Conservation (phyloP, 2,797 vertebrate species). For the Neosalanx taihuensis region DNA sequence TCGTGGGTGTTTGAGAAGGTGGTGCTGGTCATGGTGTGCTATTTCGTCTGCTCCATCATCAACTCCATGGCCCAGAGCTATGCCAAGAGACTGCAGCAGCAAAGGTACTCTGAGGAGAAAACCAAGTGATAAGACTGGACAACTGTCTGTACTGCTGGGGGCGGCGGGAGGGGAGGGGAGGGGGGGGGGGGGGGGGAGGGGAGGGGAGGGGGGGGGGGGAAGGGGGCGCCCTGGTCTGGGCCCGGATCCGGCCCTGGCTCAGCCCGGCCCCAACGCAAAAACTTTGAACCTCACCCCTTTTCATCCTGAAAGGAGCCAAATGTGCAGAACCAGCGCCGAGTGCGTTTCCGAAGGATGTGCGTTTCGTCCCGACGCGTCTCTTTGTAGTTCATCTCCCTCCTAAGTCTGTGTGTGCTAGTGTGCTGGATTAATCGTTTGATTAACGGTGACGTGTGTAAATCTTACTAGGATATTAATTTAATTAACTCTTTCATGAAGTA, state of each 20-base stretch:
- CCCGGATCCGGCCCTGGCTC: slow-evolving; percentile 10
- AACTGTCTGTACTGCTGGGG: slow-evolving; percentile 53
- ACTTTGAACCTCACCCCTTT: slow-evolving; percentile 60
- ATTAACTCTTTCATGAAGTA: slow-evolving; percentile 64
- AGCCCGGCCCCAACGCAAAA: slow-evolving; percentile 46
- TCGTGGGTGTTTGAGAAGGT: slow-evolving; percentile 98
- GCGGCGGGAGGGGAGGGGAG: no score
- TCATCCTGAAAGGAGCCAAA: slow-evolving; percentile 59
- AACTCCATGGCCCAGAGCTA: slow-evolving; percentile 99
- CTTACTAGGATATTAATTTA: neutral
- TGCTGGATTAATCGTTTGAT: slow-evolving; percentile 52
- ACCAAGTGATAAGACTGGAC: slow-evolving; percentile 83
- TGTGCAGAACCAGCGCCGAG: slow-evolving; percentile 43
- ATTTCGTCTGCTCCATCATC: slow-evolving; percentile 96
- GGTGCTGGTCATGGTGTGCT: slow-evolving; percentile 97
- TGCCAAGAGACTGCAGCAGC: slow-evolving; percentile 90
- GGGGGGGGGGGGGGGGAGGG: no score
- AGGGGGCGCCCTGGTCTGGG: slow-evolving; percentile 40
- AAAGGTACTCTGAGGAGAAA: slow-evolving; percentile 89
- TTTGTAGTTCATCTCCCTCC: slow-evolving; percentile 50
- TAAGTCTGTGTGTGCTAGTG: slow-evolving; percentile 53
- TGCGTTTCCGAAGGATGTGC: slow-evolving; percentile 45
- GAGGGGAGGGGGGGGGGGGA: no score
- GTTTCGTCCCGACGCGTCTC: slow-evolving; percentile 45
- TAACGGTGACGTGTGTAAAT: slow-evolving; percentile 30